Percentiles rank a stretch among this genome's conserved stretches.
phyloP scores from a whole-genome alignment of 1,140 invertebrate species.

The Danaus melanippus region DNA sequence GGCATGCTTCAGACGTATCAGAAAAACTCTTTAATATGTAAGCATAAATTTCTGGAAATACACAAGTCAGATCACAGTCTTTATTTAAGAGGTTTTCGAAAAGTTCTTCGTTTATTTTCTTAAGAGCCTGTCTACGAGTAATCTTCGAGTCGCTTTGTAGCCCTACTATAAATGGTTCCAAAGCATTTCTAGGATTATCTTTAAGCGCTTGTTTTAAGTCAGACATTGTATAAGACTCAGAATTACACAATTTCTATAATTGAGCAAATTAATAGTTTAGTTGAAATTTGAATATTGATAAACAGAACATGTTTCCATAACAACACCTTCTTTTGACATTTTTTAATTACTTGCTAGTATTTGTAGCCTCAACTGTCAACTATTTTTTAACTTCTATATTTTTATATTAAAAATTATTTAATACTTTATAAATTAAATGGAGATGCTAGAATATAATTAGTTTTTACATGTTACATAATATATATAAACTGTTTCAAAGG shows the following conservation, averaged over 20 bases:
- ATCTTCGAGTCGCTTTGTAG: constrained; percentile 63
- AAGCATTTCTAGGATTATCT: constrained; percentile 37
- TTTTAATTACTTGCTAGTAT: constrained; percentile 1
- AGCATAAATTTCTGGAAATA: constrained; percentile 61
- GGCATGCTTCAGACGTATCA: constrained; percentile 57
- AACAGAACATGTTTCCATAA: constrained; percentile 39
- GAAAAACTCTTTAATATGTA: constrained; percentile 62
- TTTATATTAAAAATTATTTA: no score
- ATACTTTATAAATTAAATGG: no score
- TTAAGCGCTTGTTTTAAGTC: constrained; percentile 16
- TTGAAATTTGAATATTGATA: constrained; percentile 23
- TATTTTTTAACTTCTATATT: constrained; percentile 11
- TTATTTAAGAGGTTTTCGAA: constrained; percentile 44
- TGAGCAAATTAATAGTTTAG: neutral
- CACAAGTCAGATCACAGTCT: constrained; percentile 47
- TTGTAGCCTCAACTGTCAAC: constrained; percentile 5
- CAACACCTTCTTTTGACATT: constrained; percentile 17
- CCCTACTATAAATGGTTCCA: constrained; percentile 46
- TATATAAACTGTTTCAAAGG: neutral
- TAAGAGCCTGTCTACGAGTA: constrained; percentile 43
- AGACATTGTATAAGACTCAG: no score
- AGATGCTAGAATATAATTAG: no score
- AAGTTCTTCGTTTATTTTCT: constrained; percentile 55
- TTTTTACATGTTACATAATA: neutral
- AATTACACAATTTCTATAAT: no score